These are phyloP conservation scores for Molorchus minor DNA, from an alignment of 2,888 invertebrate species.

Conservation along the genomic window DNA sequence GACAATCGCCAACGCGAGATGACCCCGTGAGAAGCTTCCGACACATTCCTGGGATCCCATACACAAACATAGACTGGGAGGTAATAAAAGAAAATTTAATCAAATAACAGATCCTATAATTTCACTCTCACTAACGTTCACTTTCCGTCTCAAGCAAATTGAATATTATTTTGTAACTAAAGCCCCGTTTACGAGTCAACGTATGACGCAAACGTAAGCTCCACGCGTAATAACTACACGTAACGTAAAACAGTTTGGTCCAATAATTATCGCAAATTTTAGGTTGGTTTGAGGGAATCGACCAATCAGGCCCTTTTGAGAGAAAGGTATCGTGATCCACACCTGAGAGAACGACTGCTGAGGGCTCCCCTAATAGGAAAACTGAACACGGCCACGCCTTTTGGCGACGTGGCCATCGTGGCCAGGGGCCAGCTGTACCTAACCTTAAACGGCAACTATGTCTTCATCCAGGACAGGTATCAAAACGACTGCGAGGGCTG, in stretches of 20 bases:
- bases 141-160: too few species aligned
- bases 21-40: constrained; percentile 41
- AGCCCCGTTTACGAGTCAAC: too few species aligned
- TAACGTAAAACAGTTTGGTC: too few species aligned
- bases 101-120: background rate
- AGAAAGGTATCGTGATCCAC: constrained; percentile 66
- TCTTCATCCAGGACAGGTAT: constrained; percentile 64
- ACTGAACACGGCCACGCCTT: constrained; percentile 63
- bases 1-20: constrained; percentile 24
- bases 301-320: constrained; percentile 71
- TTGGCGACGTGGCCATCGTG: constrained; percentile 72
- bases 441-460: constrained; percentile 62
- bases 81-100: constrained; percentile 48
- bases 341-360: constrained; percentile 54
- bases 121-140: too few species aligned
- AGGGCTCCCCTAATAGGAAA: constrained; percentile 54
- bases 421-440: constrained; percentile 72
- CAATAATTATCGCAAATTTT: background rate
- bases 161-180: too few species aligned
- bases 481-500: constrained; percentile 65
- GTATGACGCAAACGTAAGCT: too few species aligned
- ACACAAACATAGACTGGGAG: constrained; percentile 66
- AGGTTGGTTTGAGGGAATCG: constrained; percentile 70
- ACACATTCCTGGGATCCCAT: constrained; percentile 32
- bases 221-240: too few species aligned